Evolutionary conservation across 2,113 vertebrate species (phyloP).

Genomic region (Ctenomys sociabilis): DNA sequence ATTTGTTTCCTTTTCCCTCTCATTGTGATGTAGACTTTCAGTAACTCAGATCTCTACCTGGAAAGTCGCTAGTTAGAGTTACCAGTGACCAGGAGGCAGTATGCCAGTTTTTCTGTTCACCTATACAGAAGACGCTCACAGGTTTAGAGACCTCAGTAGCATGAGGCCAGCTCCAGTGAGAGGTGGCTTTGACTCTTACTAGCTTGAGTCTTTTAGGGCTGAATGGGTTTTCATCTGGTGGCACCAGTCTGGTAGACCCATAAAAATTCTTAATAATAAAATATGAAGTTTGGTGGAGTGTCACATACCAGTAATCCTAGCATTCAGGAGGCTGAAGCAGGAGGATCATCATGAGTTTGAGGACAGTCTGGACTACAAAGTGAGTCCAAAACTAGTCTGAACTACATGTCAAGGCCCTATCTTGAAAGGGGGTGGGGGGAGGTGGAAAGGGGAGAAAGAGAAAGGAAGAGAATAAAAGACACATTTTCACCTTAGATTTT

Average conservation of each 20-base stretch:
- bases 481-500: not conserved
- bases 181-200: not conserved
- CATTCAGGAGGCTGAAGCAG: not conserved
- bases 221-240: not conserved
- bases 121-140: not conserved
- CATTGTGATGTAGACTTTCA: not conserved
- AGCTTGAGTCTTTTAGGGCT: not conserved
- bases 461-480: not conserved
- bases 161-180: fast-evolving
- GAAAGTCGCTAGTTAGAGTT: not conserved
- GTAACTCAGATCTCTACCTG: not conserved
- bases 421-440: not conserved
- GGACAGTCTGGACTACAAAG: not conserved
- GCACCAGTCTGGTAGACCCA: not conserved
- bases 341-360: not conserved
- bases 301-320: not conserved
- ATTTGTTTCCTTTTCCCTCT: not conserved
- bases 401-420: not conserved
- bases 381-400: not conserved
- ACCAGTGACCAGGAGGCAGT: not conserved
- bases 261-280: not conserved
- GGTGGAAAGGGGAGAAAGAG: no score
- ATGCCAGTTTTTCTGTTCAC: not conserved
- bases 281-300: not conserved
- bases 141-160: not conserved